Conservation (phyloP, 1,140 invertebrate genomes). For the Cotesia vestalis region DNA sequence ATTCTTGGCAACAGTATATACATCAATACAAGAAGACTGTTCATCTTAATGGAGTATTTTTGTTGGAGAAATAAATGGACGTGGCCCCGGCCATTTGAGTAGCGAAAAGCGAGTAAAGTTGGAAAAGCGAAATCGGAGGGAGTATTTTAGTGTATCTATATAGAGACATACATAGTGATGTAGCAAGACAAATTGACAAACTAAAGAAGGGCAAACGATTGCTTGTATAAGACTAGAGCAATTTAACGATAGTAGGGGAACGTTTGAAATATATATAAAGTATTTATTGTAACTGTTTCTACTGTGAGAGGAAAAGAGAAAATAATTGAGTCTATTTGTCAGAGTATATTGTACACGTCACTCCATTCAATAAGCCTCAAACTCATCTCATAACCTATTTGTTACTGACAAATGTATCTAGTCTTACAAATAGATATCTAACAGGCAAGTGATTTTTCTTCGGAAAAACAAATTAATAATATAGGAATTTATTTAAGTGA, state of each 20-base stretch:
- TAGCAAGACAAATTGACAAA: conserved; percentile 15
- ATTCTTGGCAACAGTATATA: too few species aligned
- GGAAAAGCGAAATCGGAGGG: neutral
- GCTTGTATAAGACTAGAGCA: neutral
- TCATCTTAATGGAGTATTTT: conserved; percentile 10
- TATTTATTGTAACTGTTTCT: neutral
- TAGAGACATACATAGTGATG: neutral
- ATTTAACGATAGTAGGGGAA: neutral
- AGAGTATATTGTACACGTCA: neutral
- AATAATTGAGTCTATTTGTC: conserved; percentile 6
- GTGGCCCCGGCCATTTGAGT: neutral
- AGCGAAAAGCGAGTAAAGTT: neutral
- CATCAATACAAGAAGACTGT: too few species aligned
- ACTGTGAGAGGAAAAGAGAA: neutral
- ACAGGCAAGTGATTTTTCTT: too few species aligned
- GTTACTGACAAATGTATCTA: too few species aligned
- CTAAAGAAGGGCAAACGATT: conserved; percentile 2
- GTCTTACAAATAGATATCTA: too few species aligned
- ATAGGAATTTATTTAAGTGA: too few species aligned
- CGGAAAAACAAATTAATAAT: too few species aligned
- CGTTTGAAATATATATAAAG: conserved; percentile 7
- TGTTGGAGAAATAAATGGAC: neutral
- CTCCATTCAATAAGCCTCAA: too few species aligned
- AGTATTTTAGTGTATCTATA: neutral
- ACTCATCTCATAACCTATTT: too few species aligned